Conservation (phyloP, 2,888 invertebrate species). For the Spilarctia lutea region DNA sequence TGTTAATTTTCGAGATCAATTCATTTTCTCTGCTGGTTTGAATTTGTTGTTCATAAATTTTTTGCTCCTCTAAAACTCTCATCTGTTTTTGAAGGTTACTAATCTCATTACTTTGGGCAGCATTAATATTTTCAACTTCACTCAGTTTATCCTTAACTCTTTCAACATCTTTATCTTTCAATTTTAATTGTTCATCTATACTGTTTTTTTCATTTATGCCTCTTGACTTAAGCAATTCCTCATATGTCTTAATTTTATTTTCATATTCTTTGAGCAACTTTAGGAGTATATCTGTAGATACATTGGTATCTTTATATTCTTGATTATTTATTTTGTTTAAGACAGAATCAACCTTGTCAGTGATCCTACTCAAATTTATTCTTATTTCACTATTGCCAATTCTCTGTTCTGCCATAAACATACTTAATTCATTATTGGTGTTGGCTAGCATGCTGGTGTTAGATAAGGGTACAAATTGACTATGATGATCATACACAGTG, state of each 20-base stretch:
- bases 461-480: constrained; percentile 65
- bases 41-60: constrained; percentile 27
- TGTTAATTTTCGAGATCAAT: constrained; percentile 51
- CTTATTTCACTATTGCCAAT: constrained; percentile 76
- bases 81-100: constrained; percentile 58
- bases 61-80: constrained; percentile 46
- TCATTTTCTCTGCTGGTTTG: constrained; percentile 39
- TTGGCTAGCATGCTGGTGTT: constrained; percentile 49
- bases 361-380: constrained; percentile 74
- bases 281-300: constrained; percentile 67
- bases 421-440: constrained; percentile 59
- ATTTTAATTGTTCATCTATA: constrained; percentile 27
- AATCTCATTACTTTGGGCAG: constrained; percentile 50
- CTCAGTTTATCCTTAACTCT: constrained; percentile 50
- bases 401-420: constrained; percentile 76
- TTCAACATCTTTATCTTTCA: constrained; percentile 31
- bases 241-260: constrained; percentile 75
- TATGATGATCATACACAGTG: constrained; percentile 42
- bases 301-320: constrained; percentile 48
- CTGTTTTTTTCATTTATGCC: constrained; percentile 40
- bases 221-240: constrained; percentile 65
- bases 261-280: constrained; percentile 79
- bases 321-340: constrained; percentile 63
- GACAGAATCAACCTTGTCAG: constrained; percentile 74
- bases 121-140: constrained; percentile 52